phyloP scores from a whole-genome alignment of 2,888 invertebrate species.

The Thereva nobilitata region DNA sequence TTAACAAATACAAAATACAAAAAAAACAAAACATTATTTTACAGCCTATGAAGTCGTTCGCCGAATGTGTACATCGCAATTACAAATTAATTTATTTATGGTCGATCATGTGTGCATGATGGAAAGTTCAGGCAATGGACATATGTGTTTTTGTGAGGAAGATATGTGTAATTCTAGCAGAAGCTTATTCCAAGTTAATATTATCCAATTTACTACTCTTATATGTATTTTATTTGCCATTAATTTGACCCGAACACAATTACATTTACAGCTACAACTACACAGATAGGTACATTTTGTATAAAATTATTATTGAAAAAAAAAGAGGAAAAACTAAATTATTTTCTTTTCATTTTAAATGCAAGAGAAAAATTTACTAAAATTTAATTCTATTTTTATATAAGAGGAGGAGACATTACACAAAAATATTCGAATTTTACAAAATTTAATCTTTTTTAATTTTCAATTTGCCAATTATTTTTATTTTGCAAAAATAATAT shows the following conservation, averaged over 20 bases:
- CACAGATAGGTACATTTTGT: conserved; percentile 25
- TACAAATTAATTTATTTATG: conserved; percentile 96
- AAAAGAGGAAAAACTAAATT: conserved; percentile 8
- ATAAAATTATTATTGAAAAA: conserved; percentile 6
- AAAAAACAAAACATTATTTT: conserved; percentile 46
- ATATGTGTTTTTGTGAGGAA: conserved; percentile 98
- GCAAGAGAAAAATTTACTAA: background rate
- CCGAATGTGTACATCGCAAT: conserved; percentile 89
- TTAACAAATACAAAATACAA: conserved; percentile 4
- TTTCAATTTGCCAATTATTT: conserved; percentile 9
- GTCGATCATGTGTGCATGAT: conserved; percentile 98
- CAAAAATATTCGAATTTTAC: background rate
- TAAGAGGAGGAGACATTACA: too few species aligned
- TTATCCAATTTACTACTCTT: conserved; percentile 26
- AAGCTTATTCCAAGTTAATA: conserved; percentile 50
- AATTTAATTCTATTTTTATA: conserved; percentile 5
- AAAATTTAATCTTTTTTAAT: conserved; percentile 15
- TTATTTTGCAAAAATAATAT: conserved; percentile 35
- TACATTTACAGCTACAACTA: conserved; percentile 9
- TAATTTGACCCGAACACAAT: conserved; percentile 16
- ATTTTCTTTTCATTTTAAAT: background rate
- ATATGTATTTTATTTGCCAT: conserved; percentile 27
- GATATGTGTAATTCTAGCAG: conserved; percentile 83
- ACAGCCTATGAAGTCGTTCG: conserved; percentile 88
- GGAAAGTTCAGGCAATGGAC: conserved; percentile 97